Conservation (phyloP, 2,797 vertebrate genomes). For the Rhinichthys osculus region DNA sequence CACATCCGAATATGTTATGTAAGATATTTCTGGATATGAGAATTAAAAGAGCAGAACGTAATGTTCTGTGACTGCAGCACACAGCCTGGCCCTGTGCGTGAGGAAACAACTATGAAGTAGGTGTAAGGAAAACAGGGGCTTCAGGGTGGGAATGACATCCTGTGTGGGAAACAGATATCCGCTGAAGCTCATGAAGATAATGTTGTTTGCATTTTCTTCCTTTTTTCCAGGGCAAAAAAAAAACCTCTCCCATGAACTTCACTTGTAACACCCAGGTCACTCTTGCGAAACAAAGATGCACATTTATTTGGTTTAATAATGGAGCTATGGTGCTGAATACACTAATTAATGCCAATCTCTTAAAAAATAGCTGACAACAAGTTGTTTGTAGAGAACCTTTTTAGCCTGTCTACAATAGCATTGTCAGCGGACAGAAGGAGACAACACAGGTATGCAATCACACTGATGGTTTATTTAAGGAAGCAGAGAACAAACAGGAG, state of each 20-base stretch:
- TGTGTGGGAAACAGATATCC: constrained; percentile 69
- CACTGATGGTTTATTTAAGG: too few species aligned
- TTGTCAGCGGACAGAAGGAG: too few species aligned
- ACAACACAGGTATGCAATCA: too few species aligned
- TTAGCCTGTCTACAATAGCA: neutral
- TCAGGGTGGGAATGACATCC: constrained; percentile 71
- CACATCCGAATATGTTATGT: neutral
- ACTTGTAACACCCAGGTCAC: neutral
- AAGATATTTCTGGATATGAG: constrained; percentile 5
- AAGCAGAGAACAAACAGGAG: too few species aligned
- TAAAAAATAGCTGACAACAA: neutral
- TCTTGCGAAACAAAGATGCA: neutral
- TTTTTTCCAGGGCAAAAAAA: constrained; percentile 40
- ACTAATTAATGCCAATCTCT: neutral
- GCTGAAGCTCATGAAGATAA: constrained; percentile 69
- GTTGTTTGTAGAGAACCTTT: neutral
- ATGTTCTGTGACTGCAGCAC: constrained; percentile 30
- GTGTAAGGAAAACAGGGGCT: constrained; percentile 53
- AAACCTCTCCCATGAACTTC: neutral
- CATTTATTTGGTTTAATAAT: neutral
- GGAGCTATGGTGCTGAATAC: neutral
- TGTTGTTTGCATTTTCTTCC: constrained; percentile 44
- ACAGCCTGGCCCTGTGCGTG: neutral
- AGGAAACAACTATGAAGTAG: constrained; percentile 17
- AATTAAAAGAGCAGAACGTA: constrained; percentile 25